Evolutionary conservation across 2,113 vertebrate genomes (phyloP).

Genomic region (Dermatemys mawii): DNA sequence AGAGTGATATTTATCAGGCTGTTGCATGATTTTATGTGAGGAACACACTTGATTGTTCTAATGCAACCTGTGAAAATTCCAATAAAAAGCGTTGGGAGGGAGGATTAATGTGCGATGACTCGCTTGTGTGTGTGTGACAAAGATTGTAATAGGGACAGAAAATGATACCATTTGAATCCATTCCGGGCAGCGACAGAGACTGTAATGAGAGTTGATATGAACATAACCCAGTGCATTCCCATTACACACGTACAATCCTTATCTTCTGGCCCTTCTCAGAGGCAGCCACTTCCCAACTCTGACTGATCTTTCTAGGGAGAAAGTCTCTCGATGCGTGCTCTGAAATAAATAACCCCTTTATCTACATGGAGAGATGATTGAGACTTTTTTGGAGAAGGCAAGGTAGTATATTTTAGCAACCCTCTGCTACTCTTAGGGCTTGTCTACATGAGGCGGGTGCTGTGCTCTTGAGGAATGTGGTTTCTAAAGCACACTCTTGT

Average conservation of each 20-base stretch:
- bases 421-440: accelerated
- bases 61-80: slow-evolving; percentile 28
- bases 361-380: neutral
- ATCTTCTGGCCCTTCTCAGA: slow-evolving; percentile 25
- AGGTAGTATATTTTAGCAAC: neutral
- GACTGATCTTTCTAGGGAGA: neutral
- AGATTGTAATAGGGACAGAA: slow-evolving; percentile 41
- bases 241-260: slow-evolving; percentile 19
- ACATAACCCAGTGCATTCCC: slow-evolving; percentile 9
- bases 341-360: neutral
- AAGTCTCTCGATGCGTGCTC: neutral
- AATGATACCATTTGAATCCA: neutral
- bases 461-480: too few species aligned
- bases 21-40: slow-evolving; percentile 16
- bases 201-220: slow-evolving; percentile 5
- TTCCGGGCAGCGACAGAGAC: neutral
- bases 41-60: slow-evolving; percentile 29
- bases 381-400: neutral
- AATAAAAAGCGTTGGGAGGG: neutral
- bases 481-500: neutral
- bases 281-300: neutral
- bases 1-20: neutral
- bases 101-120: slow-evolving; percentile 21
- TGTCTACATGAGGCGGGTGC: neutral
- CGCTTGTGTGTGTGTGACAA: slow-evolving; percentile 38